A percentile compares a stretch with the other conserved stretches of the same genome.
Evolutionary conservation across 2,888 invertebrate genomes (phyloP).

Genomic region (Lacanobia oleracea): DNA sequence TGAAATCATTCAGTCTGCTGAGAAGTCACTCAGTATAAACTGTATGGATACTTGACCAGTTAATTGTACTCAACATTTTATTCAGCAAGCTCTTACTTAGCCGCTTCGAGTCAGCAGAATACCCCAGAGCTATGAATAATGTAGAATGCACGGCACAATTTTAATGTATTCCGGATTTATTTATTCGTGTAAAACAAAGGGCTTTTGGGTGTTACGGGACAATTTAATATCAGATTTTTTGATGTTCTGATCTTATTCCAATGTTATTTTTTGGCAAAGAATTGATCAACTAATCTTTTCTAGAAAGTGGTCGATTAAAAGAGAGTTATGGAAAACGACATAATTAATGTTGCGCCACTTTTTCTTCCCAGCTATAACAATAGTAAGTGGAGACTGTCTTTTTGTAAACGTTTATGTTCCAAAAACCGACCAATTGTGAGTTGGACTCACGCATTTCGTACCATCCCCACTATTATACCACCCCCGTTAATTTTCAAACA

Average conservation of each 20-base stretch:
- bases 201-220: constrained; percentile 59
- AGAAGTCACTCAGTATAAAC: constrained; percentile 45
- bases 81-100: constrained; percentile 68
- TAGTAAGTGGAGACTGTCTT: too few species aligned
- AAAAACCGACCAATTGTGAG: too few species aligned
- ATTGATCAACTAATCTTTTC: not conserved
- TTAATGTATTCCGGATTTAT: constrained; percentile 75
- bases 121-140: constrained; percentile 72
- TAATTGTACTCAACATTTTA: constrained; percentile 73
- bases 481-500: too few species aligned
- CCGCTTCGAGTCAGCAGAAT: constrained; percentile 65
- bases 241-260: not conserved
- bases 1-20: constrained; percentile 38
- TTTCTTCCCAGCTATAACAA: too few species aligned
- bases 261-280: not conserved
- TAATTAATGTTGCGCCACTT: too few species aligned
- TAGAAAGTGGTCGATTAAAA: too few species aligned
- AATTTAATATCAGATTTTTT: constrained; percentile 38
- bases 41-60: constrained; percentile 39
- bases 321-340: too few species aligned
- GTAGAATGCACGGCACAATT: constrained; percentile 68
- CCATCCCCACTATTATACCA: too few species aligned
- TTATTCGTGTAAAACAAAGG: constrained; percentile 71
- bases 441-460: too few species aligned
- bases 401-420: too few species aligned